These are phyloP conservation scores for Diloba caeruleocephala DNA, from an alignment of 2,888 invertebrate species.

Conservation along the genomic window DNA sequence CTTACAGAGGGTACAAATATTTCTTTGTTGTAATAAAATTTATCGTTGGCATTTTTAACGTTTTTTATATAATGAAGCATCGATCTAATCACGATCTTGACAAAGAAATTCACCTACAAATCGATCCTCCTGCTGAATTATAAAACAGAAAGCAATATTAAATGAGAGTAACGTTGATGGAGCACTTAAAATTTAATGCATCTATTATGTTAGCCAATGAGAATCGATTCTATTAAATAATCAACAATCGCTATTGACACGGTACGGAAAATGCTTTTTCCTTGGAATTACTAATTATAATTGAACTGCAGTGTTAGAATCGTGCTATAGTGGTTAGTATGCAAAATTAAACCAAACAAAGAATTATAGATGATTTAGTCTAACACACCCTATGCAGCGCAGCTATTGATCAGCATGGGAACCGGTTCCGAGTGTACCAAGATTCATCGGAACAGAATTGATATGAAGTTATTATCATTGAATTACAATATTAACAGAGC, in stretches of 20 bases:
- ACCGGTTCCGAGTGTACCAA: slow-evolving; percentile 66
- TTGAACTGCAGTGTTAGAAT: slow-evolving; percentile 39
- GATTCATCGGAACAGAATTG: slow-evolving; percentile 62
- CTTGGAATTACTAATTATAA: slow-evolving; percentile 48
- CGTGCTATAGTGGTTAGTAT: slow-evolving; percentile 54
- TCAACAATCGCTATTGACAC: slow-evolving; percentile 54
- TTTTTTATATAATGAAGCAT: no score
- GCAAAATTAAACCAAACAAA: slow-evolving; percentile 67
- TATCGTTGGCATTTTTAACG: slow-evolving; percentile 41
- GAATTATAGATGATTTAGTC: slow-evolving; percentile 72
- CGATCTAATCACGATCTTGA: no score
- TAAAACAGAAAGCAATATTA: slow-evolving; percentile 57
- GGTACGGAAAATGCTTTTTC: slow-evolving; percentile 42
- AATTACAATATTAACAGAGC: slow-evolving; percentile 81
- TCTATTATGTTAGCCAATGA: slow-evolving; percentile 58
- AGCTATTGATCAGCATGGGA: slow-evolving; percentile 59
- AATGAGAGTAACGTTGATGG: slow-evolving; percentile 56
- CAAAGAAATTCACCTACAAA: slow-evolving; percentile 7
- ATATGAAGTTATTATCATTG: slow-evolving; percentile 81
- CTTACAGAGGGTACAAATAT: slow-evolving; percentile 40
- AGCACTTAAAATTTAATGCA: slow-evolving; percentile 63
- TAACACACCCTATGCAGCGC: slow-evolving; percentile 57
- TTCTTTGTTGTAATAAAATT: slow-evolving; percentile 39
- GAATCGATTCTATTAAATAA: slow-evolving; percentile 70
- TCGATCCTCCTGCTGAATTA: slow-evolving; percentile 38